Evolutionary conservation across 1,140 invertebrate species (phyloP).

Genomic region (Microplitis demolitor): DNA sequence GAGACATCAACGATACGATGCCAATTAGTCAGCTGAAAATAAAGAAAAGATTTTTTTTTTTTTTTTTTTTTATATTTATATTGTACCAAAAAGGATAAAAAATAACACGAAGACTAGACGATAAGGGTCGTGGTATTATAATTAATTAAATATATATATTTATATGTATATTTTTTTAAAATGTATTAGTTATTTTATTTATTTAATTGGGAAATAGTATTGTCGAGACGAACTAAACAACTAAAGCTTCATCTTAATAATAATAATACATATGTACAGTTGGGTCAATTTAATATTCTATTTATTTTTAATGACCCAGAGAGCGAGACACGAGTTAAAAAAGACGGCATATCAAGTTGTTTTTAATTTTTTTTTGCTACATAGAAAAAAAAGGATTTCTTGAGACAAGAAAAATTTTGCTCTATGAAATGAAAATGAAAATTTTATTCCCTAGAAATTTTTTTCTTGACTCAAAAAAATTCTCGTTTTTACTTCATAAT

Average conservation of each 20-base stretch:
- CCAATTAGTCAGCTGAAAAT: conserved; percentile 21
- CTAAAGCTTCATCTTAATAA: conserved; percentile 37
- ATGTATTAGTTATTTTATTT: neutral
- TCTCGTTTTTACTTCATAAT: no score
- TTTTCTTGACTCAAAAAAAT: no score
- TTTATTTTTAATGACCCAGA: neutral
- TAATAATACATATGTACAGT: conserved; percentile 50
- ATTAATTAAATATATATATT: neutral
- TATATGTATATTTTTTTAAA: no score
- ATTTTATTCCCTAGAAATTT: no score
- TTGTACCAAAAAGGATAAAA: conserved; percentile 39
- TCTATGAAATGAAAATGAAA: no score
- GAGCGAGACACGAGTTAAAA: neutral
- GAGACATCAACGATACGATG: conserved; percentile 8
- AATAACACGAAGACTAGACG: neutral
- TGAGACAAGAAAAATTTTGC: no score
- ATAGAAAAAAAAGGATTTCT: no score
- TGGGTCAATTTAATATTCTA: neutral
- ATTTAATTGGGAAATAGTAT: conserved; percentile 37
- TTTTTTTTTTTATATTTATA: conserved; percentile 25
- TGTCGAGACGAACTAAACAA: conserved; percentile 49
- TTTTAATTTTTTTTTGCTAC: neutral
- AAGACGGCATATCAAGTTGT: neutral
- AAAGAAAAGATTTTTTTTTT: conserved; percentile 6
- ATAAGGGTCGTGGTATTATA: conserved; percentile 23